Conservation (phyloP, 2,888 invertebrate genomes). For the Microchrysa polita region DNA sequence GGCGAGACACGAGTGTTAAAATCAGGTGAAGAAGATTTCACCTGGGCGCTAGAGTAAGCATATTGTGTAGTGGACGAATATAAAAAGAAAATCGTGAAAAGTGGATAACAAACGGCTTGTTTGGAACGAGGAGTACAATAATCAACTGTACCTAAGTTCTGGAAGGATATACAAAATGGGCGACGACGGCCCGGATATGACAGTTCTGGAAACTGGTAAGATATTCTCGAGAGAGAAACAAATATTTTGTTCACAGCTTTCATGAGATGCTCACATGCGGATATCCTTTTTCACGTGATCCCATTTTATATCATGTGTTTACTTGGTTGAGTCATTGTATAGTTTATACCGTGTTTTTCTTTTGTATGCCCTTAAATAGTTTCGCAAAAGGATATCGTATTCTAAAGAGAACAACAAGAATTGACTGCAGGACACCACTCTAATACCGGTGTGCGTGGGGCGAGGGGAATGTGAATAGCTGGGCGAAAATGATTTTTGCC, state of each 20-base stretch:
- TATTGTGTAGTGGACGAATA: constrained; percentile 34
- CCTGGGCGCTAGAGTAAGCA: constrained; percentile 3
- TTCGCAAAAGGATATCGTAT: neutral
- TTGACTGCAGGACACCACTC: neutral
- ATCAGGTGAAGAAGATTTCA: constrained; percentile 28
- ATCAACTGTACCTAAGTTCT: constrained; percentile 53
- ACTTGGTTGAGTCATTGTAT: neutral
- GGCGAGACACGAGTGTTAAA: neutral
- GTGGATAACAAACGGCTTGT: constrained; percentile 54
- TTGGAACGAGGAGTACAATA: constrained; percentile 51
- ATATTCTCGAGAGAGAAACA: neutral
- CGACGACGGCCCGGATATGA: constrained; percentile 61
- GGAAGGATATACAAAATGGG: constrained; percentile 58
- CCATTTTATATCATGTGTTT: neutral
- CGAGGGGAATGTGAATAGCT: neutral
- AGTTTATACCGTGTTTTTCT: neutral
- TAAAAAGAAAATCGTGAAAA: constrained; percentile 42
- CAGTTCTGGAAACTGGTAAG: constrained; percentile 63
- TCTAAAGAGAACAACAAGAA: neutral
- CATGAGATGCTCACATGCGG: neutral
- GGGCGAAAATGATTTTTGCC: neutral
- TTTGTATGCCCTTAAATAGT: neutral
- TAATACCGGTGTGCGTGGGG: neutral
- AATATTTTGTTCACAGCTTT: neutral
- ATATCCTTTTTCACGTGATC: neutral